Evolutionary conservation across 2,888 invertebrate species (phyloP), one percentile per base, ranked within the genome.

Genomic region (Stratiomys singularior): DNA sequence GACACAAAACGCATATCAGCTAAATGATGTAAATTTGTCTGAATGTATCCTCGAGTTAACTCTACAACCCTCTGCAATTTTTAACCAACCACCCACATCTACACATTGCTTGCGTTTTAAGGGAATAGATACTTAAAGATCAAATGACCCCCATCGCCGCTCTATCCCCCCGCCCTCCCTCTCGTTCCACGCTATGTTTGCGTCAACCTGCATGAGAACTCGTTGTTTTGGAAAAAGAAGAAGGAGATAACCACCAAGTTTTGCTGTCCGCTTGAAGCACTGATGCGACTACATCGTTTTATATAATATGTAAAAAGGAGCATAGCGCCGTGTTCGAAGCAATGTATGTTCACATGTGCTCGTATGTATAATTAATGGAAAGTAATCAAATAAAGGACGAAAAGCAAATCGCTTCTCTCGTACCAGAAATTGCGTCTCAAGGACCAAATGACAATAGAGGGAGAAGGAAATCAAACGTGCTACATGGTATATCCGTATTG

Each of bases 281-380:
- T 21, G 1, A 18, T 67, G 67, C 46, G 5, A 23, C 21, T 69
- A 25, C 44, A 11, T 25, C 23, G 30, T 28, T 11, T 15, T n/a
- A 13, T 64, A 30, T 28, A 27, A 25, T 64, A 64, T 64, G 66
- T 37, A 37, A 66, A 47, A 46, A 23, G 25, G 21, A 69, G 25
- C 47, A 21, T 27, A 47, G 7, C 25, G 2, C 21, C 25, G 13
- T 69, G 11, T 47, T 46, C n/a, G 13, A 27, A 47, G 18, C 21
- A 13, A 52, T 66, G 76, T 30, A 76, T 25, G 66, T 74, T 76
- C 74, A 60, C 74, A 74, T 74, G 74, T 74, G 74, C 60, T 74
- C 72, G 76, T 77, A 80, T 80, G 78, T 80, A 80, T 80, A 80
- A 80, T 80, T 80, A 80, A 80, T 80, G 78, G 77, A 80, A 80